A percentile compares a stretch with the other conserved stretches of the same genome.
These are phyloP conservation scores for Catonia carolina DNA, from an alignment of 2,888 invertebrate genomes.

Conservation along the genomic window DNA sequence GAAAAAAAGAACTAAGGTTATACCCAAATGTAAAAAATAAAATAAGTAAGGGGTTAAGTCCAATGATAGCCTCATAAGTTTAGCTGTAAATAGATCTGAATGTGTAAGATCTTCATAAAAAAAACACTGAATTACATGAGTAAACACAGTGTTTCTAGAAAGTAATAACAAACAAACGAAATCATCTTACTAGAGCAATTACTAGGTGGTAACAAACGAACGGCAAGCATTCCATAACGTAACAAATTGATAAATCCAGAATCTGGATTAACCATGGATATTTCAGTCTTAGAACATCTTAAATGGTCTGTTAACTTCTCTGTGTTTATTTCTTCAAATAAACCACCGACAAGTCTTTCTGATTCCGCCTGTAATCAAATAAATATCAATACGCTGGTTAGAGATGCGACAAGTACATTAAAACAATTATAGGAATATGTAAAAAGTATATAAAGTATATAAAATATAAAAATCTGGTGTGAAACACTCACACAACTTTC, in stretches of 20 bases:
- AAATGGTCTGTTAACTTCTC: slow-evolving; percentile 45
- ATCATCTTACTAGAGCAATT: slow-evolving; percentile 59
- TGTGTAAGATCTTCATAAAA: too few species aligned
- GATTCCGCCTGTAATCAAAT: slow-evolving; percentile 44
- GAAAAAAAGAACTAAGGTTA: too few species aligned
- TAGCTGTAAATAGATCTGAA: too few species aligned
- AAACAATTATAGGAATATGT: too few species aligned
- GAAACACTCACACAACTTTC: too few species aligned
- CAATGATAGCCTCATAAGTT: too few species aligned
- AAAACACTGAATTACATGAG: slow-evolving; percentile 14
- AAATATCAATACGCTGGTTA: slow-evolving; percentile 2
- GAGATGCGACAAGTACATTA: too few species aligned
- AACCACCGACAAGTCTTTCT: slow-evolving; percentile 48
- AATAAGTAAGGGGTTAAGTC: too few species aligned
- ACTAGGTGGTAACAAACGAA: slow-evolving; percentile 66
- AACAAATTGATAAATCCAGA: slow-evolving; percentile 69
- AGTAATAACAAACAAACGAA: slow-evolving; percentile 5
- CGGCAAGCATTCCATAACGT: slow-evolving; percentile 65
- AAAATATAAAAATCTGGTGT: too few species aligned
- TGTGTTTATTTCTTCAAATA: slow-evolving; percentile 47
- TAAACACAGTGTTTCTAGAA: not conserved
- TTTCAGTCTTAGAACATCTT: slow-evolving; percentile 41
- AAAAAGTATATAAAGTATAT: too few species aligned
- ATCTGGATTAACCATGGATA: slow-evolving; percentile 58
- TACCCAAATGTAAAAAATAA: too few species aligned